Base-by-base conservation (phyloP, 2,113 vertebrate species). In the Cariama cristata region DNA sequence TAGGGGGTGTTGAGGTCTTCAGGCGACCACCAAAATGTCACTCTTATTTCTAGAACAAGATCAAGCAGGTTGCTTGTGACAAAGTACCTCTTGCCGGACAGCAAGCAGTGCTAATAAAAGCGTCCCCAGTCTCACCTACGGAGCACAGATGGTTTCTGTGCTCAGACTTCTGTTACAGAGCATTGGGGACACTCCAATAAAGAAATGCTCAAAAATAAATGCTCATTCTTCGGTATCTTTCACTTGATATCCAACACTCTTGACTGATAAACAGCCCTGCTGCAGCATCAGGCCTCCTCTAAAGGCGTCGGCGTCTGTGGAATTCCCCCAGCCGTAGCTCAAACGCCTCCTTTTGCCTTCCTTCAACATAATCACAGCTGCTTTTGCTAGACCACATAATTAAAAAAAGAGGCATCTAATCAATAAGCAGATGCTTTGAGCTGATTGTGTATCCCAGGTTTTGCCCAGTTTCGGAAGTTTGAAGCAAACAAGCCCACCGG, bases 101-200 rank as follows among this genome's bases (percentile, higher is more conserved):
- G 32, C 32, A 60, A 59, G 40, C 12, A 32, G 38, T 7, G 24
- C 18, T 59, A 30, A 24, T 24, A 33, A n/a, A 64, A 45, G 47
- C 0, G 1, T 69, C 32, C 32, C 24, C 2, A 3, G 49, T 56
- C 27, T 40, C 21, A 7, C 20, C 33, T 17, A 5, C 19, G 40
- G 12, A 56, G 14, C 17, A 73, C 14, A 45, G 27, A 7, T 3
- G n/a, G 14, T 52, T 64, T 73, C 42, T 73, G 4, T 32, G 40
- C 59, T 74, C 33, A 47, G 44, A 52, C 18, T 14, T 62, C 2
- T 4, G 8, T n/a, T 68, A 7, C 30, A 71, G 59, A 19, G 6
- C 4, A 35, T 28, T 1, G 3, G 11, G 42, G 6, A 5, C 8
- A 6, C 10, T 33, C 27, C 21, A 62, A 7, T 26, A 49, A 32